Conservation (phyloP, 2,888 invertebrate species). For the Drosophila heteroneura region DNA sequence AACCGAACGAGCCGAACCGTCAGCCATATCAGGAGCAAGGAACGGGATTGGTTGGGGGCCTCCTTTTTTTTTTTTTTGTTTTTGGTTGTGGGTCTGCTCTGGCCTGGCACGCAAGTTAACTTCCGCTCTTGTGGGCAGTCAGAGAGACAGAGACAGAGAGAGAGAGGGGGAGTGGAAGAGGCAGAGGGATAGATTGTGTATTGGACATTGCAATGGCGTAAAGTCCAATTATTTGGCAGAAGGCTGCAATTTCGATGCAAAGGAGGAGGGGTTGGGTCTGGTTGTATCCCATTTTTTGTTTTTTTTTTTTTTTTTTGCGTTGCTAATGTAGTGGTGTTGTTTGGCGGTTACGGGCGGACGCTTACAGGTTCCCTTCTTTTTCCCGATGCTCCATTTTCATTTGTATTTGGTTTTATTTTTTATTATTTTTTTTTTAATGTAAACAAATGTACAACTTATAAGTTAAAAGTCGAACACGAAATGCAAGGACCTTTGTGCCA, state of each 20-base stretch:
- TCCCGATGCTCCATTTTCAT: background rate
- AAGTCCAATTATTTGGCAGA: slow-evolving; percentile 69
- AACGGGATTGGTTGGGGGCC: background rate
- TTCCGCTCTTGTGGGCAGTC: slow-evolving; percentile 73
- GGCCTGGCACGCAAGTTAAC: slow-evolving; percentile 73
- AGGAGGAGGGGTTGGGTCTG: background rate
- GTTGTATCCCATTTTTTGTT: background rate
- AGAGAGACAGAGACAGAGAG: background rate
- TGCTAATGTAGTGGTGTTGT: slow-evolving; percentile 76
- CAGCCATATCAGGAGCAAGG: slow-evolving; percentile 34
- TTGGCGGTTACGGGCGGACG: slow-evolving; percentile 63
- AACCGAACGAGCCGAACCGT: slow-evolving; percentile 72
- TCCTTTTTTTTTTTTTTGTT: slow-evolving; percentile 9
- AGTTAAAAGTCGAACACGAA: slow-evolving; percentile 67
- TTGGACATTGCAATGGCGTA: slow-evolving; percentile 58
- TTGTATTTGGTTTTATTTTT: background rate
- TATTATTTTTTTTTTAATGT: slow-evolving; percentile 20
- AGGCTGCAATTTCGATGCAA: slow-evolving; percentile 13
- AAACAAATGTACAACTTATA: slow-evolving; percentile 75
- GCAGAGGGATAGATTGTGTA: slow-evolving; percentile 16
- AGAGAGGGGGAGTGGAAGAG: background rate
- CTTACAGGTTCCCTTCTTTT: slow-evolving; percentile 28
- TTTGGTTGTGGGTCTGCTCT: slow-evolving; percentile 6
- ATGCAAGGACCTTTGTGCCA: background rate
- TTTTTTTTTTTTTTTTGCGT: slow-evolving; percentile 22